A percentile compares a stretch with the other conserved stretches of the same genome.
phyloP scores from a whole-genome alignment of 2,113 vertebrate species.

The Pardalotus punctatus region DNA sequence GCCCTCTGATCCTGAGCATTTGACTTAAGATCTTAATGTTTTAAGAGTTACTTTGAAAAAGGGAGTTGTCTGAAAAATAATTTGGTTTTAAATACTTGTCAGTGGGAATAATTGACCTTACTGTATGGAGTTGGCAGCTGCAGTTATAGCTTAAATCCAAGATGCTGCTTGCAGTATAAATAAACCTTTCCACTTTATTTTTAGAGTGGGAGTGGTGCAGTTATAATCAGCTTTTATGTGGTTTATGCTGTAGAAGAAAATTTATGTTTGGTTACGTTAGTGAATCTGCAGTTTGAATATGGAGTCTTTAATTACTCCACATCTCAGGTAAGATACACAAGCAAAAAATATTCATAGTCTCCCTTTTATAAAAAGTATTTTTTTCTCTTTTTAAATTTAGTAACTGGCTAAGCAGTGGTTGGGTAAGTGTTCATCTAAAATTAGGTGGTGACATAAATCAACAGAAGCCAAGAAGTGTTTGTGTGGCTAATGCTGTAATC shows the following conservation, averaged over 20 bases:
- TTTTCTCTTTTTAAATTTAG: neutral
- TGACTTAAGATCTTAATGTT: neutral
- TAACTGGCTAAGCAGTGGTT: neutral
- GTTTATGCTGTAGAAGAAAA: conserved; percentile 10
- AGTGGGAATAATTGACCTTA: neutral
- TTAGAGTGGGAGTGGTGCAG: conserved; percentile 42
- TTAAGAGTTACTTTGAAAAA: neutral
- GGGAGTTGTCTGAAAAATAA: neutral
- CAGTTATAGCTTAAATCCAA: neutral
- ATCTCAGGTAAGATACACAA: neutral
- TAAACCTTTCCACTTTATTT: conserved; percentile 62
- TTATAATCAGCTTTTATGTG: conserved; percentile 54
- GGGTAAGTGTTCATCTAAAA: conserved; percentile 5
- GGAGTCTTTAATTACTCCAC: neutral
- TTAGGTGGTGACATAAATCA: conserved; percentile 23
- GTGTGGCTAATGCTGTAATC: neutral
- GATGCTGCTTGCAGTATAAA: conserved; percentile 52
- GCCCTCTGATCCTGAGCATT: neutral
- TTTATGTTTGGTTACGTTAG: neutral
- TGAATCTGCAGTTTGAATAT: neutral
- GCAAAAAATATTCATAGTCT: neutral
- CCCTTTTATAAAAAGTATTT: neutral
- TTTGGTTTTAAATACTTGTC: neutral
- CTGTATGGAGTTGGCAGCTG: neutral
- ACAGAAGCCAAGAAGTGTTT: neutral